phyloP scores from a whole-genome alignment of 2,797 vertebrate genomes.

The Sebastes glaucus region DNA sequence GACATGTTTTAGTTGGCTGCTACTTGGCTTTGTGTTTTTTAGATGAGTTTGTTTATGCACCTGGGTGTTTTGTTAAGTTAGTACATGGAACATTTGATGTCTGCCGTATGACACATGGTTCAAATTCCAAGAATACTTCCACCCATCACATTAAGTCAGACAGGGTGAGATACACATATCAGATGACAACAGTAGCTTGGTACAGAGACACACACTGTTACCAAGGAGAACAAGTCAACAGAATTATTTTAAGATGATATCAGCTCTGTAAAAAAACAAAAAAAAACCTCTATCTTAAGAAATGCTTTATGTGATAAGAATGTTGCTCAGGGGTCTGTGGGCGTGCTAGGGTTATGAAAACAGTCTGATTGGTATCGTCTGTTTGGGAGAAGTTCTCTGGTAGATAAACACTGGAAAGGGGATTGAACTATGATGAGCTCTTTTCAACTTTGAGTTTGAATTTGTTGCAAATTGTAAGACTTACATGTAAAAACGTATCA shows the following conservation, averaged over 20 bases:
- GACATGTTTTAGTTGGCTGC: background rate
- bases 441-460: background rate
- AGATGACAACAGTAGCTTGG: constrained; percentile 45
- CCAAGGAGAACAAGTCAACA: constrained; percentile 22
- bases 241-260: constrained; percentile 58
- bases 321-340: constrained; percentile 17
- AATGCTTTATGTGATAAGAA: constrained; percentile 49
- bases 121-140: constrained; percentile 57
- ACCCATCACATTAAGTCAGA: constrained; percentile 30
- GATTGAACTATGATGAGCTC: constrained; percentile 1
- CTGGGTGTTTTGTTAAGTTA: background rate
- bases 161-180: constrained; percentile 17
- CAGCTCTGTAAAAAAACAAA: constrained; percentile 18
- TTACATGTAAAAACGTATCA: background rate
- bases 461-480: background rate
- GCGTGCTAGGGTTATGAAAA: constrained; percentile 30
- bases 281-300: constrained; percentile 24
- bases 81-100: constrained; percentile 1
- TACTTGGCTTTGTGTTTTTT: background rate
- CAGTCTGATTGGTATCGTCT: constrained; percentile 41
- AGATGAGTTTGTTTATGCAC: background rate
- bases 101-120: constrained; percentile 1
- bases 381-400: constrained; percentile 10
- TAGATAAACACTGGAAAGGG: constrained; percentile 16
- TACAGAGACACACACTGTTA: constrained; percentile 26